These are phyloP conservation scores for Lordiphosa clarofinis DNA, from an alignment of 1,140 invertebrate genomes.

Conservation along the genomic window DNA sequence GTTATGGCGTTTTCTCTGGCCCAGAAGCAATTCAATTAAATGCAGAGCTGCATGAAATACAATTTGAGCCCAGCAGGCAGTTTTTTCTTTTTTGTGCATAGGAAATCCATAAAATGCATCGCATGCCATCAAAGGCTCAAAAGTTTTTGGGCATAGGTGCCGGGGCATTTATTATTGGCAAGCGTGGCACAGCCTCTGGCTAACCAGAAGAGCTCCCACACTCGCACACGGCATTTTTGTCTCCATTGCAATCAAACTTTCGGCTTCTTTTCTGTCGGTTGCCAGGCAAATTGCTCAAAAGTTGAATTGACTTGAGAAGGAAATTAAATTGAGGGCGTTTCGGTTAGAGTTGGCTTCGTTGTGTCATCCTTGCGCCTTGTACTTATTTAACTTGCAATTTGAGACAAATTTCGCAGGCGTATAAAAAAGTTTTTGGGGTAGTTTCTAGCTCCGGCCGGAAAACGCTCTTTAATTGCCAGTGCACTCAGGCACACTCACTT, in stretches of 20 bases:
- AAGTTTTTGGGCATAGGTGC: slow-evolving; percentile 61
- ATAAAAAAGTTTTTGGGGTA: slow-evolving; percentile 56
- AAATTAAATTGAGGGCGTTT: slow-evolving; percentile 71
- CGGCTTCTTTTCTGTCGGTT: slow-evolving; percentile 34
- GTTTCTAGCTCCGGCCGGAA: no score
- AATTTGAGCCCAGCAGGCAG: slow-evolving; percentile 32
- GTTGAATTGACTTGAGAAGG: slow-evolving; percentile 70
- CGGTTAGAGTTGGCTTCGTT: slow-evolving; percentile 21
- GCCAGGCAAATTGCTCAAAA: slow-evolving; percentile 70
- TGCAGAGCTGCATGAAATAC: slow-evolving; percentile 72
- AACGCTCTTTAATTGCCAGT: slow-evolving; percentile 40
- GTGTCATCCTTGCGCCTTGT: slow-evolving; percentile 29
- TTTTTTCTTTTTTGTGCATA: slow-evolving; percentile 20
- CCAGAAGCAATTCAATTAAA: slow-evolving; percentile 66
- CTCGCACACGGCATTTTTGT: slow-evolving; percentile 42
- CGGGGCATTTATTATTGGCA: slow-evolving; percentile 66
- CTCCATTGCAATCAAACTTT: slow-evolving; percentile 70
- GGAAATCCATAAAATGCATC: slow-evolving; percentile 72
- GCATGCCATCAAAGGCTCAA: slow-evolving; percentile 64
- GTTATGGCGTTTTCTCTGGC: slow-evolving; percentile 15
- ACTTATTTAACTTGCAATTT: slow-evolving; percentile 62
- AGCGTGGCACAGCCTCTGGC: slow-evolving; percentile 24
- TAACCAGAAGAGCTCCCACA: neutral
- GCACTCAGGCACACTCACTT: neutral
- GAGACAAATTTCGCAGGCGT: slow-evolving; percentile 45